Conservation (phyloP, 1,140 invertebrate genomes). For the Asobara japonica region DNA sequence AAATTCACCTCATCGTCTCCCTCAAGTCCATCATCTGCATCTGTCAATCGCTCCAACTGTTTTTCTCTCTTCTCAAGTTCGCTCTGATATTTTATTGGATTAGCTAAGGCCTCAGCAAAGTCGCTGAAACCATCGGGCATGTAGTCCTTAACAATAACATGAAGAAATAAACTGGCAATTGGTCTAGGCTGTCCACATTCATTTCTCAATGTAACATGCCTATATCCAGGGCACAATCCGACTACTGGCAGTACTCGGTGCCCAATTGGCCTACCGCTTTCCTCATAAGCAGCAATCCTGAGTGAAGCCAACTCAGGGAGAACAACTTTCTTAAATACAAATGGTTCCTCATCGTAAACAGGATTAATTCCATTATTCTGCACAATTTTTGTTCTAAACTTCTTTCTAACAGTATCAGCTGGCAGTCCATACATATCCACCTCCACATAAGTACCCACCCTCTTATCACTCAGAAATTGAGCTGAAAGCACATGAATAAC, state of each 20-base stretch:
- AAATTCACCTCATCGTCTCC: slow-evolving; percentile 55
- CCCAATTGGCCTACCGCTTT: slow-evolving; percentile 92
- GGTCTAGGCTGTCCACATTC: slow-evolving; percentile 95
- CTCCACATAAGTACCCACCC: slow-evolving; percentile 97
- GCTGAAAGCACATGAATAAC: slow-evolving; percentile 89
- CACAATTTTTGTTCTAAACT: slow-evolving; percentile 93
- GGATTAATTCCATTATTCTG: slow-evolving; percentile 97
- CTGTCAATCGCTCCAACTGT: slow-evolving; percentile 89
- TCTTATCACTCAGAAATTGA: slow-evolving; percentile 96
- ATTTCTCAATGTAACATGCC: slow-evolving; percentile 86
- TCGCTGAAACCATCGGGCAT: slow-evolving; percentile 94
- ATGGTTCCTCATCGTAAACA: slow-evolving; percentile 95
- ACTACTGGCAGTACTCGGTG: slow-evolving; percentile 96
- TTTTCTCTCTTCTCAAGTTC: slow-evolving; percentile 91
- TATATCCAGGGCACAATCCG: slow-evolving; percentile 93
- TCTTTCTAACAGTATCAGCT: slow-evolving; percentile 97
- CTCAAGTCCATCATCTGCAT: slow-evolving; percentile 74
- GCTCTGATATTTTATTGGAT: slow-evolving; percentile 97
- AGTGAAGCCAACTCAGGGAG: slow-evolving; percentile 96
- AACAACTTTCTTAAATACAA: slow-evolving; percentile 99
- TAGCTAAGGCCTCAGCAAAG: slow-evolving; percentile 95
- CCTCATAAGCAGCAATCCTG: slow-evolving; percentile 96
- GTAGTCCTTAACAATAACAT: slow-evolving; percentile 95
- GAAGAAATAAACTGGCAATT: slow-evolving; percentile 89
- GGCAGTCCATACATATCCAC: slow-evolving; percentile 99